Base-by-base conservation (phyloP, 2,113 vertebrate genomes). In the Platysternon megacephalum region DNA sequence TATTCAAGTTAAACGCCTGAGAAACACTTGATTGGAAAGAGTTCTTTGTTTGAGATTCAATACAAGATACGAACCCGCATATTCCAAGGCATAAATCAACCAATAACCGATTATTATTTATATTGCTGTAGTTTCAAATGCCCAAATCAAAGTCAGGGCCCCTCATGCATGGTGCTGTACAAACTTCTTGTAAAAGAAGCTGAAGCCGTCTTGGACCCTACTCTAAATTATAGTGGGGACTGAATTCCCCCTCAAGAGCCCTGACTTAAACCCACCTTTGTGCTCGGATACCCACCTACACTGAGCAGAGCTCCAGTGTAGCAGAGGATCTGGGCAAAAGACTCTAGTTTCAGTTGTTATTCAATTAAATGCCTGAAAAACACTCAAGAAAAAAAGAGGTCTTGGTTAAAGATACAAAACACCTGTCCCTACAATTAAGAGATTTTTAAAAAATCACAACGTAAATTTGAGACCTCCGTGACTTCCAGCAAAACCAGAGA, bases 1-100 rank as follows among this genome's bases (percentile, higher is more conserved):
- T 13, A 90, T 46, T 72, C 14, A 79, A 4, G 44, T 84, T 16
- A 74, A 65, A 68, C 3, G 5, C 39, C n/a, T 24, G 26, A 6
- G 35, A 91, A 91, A 52, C 3, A 87, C 11, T 55, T n/a, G 19
- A 82, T 56, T 17, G 87, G 48, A 17, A 61, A 87, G 79, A 3
- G 5, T 3, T 76, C 89, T 44, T 21, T 82, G 48, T 87, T 2
- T 87, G 39, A 26, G 61, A 65, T 51, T 84, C 88, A 11, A 82
- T 1, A 46, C 3, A 35, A 49, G n/a, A 81, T 0, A 61, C 1
- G 82, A 85, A 72, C 44, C 72, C 8, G 24, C 2, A 21, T 74
- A 22, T 22, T 74, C 39, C 19, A 61, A 78, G 39, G 80, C 2
- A 10, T 24, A 65, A 65, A 91, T n/a, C 49, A 89, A 17, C 8